These are phyloP conservation scores for Cygnus atratus DNA, from an alignment of 2,113 vertebrate genomes.

Conservation along the genomic window DNA sequence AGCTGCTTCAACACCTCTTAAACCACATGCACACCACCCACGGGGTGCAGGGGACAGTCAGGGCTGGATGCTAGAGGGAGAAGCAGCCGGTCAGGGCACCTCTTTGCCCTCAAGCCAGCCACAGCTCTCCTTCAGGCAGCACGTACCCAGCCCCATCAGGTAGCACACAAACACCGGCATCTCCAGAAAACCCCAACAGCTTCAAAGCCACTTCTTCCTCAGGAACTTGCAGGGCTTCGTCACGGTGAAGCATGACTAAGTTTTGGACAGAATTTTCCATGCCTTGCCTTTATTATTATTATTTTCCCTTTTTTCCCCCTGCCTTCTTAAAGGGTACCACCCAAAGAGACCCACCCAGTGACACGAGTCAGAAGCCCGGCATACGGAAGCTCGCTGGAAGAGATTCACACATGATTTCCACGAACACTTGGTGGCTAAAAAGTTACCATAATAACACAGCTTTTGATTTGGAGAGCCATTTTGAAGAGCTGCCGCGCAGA, in stretches of 20 bases:
- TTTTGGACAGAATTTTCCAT: background rate
- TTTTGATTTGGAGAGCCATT: background rate
- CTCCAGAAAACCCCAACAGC: background rate
- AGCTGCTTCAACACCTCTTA: background rate
- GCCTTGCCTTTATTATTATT: background rate
- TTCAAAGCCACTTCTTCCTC: background rate
- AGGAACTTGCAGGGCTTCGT: background rate
- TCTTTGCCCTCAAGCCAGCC: background rate
- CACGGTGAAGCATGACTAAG: background rate
- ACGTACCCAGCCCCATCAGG: background rate
- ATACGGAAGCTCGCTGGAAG: background rate
- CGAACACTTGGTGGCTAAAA: background rate
- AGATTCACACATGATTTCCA: background rate
- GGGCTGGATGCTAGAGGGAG: background rate
- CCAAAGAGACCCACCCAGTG: background rate
- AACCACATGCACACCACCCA: background rate
- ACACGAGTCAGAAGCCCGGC: background rate
- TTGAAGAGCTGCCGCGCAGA: background rate
- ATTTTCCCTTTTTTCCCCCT: accelerated
- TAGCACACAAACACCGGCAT: background rate
- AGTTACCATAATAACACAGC: background rate
- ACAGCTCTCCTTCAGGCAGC: background rate
- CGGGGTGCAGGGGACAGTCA: background rate
- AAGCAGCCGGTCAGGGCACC: background rate
- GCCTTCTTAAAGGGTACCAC: background rate